Evolutionary conservation across 2,113 vertebrate genomes (phyloP).

Genomic region (Scatophagus argus): DNA sequence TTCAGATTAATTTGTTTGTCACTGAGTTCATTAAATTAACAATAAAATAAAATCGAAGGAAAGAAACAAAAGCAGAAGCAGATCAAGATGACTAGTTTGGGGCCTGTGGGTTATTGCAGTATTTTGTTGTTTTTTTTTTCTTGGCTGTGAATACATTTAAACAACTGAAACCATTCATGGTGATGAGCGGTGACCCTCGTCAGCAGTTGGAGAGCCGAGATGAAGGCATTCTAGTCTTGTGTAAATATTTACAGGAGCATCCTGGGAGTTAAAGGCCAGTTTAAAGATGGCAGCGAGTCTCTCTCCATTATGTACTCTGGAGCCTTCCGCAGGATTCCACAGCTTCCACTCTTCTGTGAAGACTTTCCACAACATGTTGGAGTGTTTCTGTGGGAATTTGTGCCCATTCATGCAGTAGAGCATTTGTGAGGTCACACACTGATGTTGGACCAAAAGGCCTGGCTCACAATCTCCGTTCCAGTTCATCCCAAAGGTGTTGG

Average conservation of each 20-base stretch:
- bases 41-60: not conserved
- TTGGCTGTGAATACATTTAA: not conserved
- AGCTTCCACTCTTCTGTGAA: no score
- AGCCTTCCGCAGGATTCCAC: constrained; percentile 5
- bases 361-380: no score
- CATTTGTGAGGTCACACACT: no score
- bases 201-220: not conserved
- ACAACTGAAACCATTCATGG: not conserved
- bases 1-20: no score
- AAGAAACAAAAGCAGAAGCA: not conserved
- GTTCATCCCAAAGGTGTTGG: no score
- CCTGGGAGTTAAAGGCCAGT: constrained; percentile 9
- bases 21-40: not conserved
- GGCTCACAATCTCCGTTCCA: no score
- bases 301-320: constrained; percentile 24
- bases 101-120: not conserved
- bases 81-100: not conserved
- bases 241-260: constrained; percentile 46
- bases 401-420: no score
- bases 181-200: not conserved
- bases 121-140: not conserved
- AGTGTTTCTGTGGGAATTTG: no score
- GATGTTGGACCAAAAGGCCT: no score
- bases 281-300: not conserved
- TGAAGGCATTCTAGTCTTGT: not conserved